Conservation (phyloP, 2,113 vertebrate genomes). For the Semicossyphus pulcher region DNA sequence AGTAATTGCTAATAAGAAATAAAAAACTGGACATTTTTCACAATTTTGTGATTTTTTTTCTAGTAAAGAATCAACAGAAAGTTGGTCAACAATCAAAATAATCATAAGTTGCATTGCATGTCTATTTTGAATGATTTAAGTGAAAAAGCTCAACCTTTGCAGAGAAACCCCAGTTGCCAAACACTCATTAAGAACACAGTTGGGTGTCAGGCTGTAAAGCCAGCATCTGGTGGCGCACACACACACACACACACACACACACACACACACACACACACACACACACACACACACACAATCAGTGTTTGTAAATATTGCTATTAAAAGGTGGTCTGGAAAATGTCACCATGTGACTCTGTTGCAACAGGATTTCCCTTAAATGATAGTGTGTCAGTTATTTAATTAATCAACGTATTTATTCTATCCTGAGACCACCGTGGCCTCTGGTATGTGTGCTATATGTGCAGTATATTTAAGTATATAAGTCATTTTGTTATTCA, state of each 20-base stretch:
- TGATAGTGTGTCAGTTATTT: conserved; percentile 16
- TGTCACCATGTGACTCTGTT: conserved; percentile 12
- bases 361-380: conserved; percentile 12
- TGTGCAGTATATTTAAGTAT: background rate
- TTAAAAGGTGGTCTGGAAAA: conserved; percentile 31
- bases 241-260: conserved; percentile 14
- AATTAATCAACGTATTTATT: background rate
- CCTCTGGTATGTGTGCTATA: background rate
- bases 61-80: too few relatives aligned
- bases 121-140: background rate
- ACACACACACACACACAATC: background rate
- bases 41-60: too few relatives aligned
- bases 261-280: background rate
- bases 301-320: conserved; percentile 18
- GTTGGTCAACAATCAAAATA: too few relatives aligned
- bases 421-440: background rate
- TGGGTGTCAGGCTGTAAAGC: conserved; percentile 52
- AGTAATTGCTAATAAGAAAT: too few relatives aligned
- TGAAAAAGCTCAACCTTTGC: conserved; percentile 19
- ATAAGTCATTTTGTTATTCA: too few relatives aligned
- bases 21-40: background rate
- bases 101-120: too few relatives aligned
- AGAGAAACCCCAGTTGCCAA: conserved; percentile 23
- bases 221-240: conserved; percentile 11
- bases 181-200: conserved; percentile 31